Base-by-base conservation (phyloP, 1,140 invertebrate species). In the Philotrypesis tridentata region DNA sequence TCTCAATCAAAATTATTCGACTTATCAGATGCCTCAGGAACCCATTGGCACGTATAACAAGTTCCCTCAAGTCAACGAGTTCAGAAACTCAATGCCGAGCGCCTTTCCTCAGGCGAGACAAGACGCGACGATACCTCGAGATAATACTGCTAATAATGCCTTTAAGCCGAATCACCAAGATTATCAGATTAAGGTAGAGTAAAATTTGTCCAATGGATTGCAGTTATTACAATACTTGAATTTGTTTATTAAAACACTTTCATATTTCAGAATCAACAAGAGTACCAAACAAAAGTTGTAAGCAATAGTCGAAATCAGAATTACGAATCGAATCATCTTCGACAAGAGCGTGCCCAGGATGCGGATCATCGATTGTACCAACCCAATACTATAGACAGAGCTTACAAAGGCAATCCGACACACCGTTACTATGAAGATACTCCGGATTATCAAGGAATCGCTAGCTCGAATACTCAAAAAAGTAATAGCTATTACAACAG, bases 401-500 rank as follows among this genome's bases (percentile, higher is more conserved):
- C 86, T 87, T 84, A 87, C 25, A 88, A 70, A 61, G 81, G 84
- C 80, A 89, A 86, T 82, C 87, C 86, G 79, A 21, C 77, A 8
- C 87, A 88, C 74, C 86, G 81, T 70, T 85, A 84, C 75, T 86
- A 85, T 31, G 67, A 79, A 21, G 85, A 89, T 43, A 87, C 48
- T 84, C 2, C 75, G 65, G 82, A 82, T 48, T 65, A 82, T 79
- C 29, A 87, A 80, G 31, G 68, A 79, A 48, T 23, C 65, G 25
- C 77, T 74, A 33, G 67, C 81, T 79, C 83, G 75, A 81, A 83
- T 74, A 88, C 79, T 73, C 87, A 89, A 75, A 86, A 86, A 76
- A 87, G 37, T 68, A 87, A 88, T 67, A 86, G 83, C 79, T 85
- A 86, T 65, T 87, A 86, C 71, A 90, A 83, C 74, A 88, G 84